A percentile compares a stretch with the other conserved stretches of the same genome.
phyloP scores from a whole-genome alignment of 2,888 invertebrate genomes.

The Noctua janthe region DNA sequence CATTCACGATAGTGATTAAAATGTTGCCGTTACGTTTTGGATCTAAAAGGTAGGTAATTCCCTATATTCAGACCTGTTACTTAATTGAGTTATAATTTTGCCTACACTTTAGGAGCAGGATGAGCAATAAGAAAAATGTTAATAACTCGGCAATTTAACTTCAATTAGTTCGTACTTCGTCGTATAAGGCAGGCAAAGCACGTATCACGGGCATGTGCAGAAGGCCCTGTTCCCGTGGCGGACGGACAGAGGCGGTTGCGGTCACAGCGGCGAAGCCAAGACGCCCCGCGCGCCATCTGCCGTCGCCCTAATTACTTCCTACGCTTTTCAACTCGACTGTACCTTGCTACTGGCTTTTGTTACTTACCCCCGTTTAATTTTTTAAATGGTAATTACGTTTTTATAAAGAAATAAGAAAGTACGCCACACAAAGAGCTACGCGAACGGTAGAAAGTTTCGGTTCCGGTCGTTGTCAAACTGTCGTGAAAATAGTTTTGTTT shows the following conservation, averaged over 20 bases:
- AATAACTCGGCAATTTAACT: slow-evolving; percentile 23
- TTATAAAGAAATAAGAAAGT: slow-evolving; percentile 86
- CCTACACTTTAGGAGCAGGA: not conserved
- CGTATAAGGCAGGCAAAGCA: slow-evolving; percentile 46
- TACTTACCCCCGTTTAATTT: slow-evolving; percentile 78
- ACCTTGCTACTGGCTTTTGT: slow-evolving; percentile 79
- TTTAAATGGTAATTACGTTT: slow-evolving; percentile 84
- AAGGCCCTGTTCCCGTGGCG: slow-evolving; percentile 23
- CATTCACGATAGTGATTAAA: not conserved
- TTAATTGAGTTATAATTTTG: slow-evolving; percentile 14
- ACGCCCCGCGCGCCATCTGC: slow-evolving; percentile 84
- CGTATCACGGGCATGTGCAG: slow-evolving; percentile 52
- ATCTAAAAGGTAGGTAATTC: not conserved
- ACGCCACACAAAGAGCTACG: slow-evolving; percentile 79
- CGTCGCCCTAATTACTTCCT: slow-evolving; percentile 85
- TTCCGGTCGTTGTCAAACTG: slow-evolving; percentile 79
- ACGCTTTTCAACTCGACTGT: slow-evolving; percentile 81
- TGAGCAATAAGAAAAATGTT: not conserved
- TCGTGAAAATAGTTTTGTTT: slow-evolving; percentile 82
- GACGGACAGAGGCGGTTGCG: slow-evolving; percentile 57
- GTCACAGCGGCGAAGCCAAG: slow-evolving; percentile 68
- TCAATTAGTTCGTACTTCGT: slow-evolving; percentile 40
- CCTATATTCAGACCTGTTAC: not conserved
- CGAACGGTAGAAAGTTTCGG: slow-evolving; percentile 82
- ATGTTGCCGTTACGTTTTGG: not conserved